Evolutionary conservation across 1,140 invertebrate species (phyloP).

Genomic region (Panagrolaimus sp.): DNA sequence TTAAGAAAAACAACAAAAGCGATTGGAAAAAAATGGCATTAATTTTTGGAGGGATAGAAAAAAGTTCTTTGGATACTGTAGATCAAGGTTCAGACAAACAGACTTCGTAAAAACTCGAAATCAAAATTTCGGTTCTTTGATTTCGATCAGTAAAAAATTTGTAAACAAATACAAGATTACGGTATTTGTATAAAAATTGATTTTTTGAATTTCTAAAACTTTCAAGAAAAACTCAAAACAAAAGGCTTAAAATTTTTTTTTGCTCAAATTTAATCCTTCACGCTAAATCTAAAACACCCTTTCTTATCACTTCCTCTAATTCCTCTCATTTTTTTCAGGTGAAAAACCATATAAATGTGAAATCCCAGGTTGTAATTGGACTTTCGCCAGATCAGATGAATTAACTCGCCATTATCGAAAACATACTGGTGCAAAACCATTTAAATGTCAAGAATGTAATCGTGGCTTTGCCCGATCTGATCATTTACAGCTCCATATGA

Average conservation of each 20-base stretch:
- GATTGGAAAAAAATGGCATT: too few relatives aligned
- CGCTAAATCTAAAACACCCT: too few relatives aligned
- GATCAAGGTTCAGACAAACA: too few relatives aligned
- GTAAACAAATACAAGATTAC: too few relatives aligned
- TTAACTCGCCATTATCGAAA: conserved; percentile 91
- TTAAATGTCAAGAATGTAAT: conserved; percentile 89
- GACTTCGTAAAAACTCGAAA: too few relatives aligned
- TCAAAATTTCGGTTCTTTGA: too few relatives aligned
- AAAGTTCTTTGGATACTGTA: too few relatives aligned
- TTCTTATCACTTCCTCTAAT: neutral
- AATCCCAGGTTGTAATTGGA: conserved; percentile 89
- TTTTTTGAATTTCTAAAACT: neutral
- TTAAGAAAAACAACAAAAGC: too few relatives aligned
- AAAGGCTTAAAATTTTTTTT: neutral
- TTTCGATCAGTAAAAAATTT: too few relatives aligned
- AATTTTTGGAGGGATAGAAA: too few relatives aligned
- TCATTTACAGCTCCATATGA: conserved; percentile 75
- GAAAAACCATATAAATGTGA: conserved; percentile 94
- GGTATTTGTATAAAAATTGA: neutral
- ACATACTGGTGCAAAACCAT: conserved; percentile 91
- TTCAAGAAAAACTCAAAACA: neutral
- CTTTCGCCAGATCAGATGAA: conserved; percentile 92
- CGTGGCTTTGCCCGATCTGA: conserved; percentile 84
- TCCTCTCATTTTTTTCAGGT: conserved; percentile 69
- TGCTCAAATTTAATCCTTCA: neutral